Percentiles rank a stretch among this genome's conserved stretches.
These are phyloP conservation scores for Gobius niger DNA, from an alignment of 2,113 vertebrate species.

Conservation along the genomic window DNA sequence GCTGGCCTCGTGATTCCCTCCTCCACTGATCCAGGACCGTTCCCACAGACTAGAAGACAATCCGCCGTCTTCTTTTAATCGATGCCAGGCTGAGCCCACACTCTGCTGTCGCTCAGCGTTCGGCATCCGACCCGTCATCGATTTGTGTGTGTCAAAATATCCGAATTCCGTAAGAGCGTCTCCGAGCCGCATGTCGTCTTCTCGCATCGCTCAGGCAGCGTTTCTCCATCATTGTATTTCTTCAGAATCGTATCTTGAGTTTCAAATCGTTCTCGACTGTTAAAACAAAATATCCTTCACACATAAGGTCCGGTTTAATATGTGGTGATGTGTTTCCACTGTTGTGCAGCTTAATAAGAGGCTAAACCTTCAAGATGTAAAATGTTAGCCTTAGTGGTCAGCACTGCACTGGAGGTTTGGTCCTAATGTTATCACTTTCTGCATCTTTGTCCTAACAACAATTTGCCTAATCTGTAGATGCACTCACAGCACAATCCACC, in stretches of 20 bases:
- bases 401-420: not conserved
- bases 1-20: conserved; percentile 28
- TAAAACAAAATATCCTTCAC: too few relatives aligned
- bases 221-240: not conserved
- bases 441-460: not conserved
- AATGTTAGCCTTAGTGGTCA: too few relatives aligned
- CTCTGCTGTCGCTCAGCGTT: conserved; percentile 11
- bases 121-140: conserved; percentile 43
- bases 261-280: too few relatives aligned
- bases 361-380: too few relatives aligned
- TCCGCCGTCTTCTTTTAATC: conserved; percentile 39
- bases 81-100: conserved; percentile 22
- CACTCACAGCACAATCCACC: too few relatives aligned
- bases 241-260: too few relatives aligned
- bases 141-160: conserved; percentile 50
- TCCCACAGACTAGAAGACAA: conserved; percentile 15
- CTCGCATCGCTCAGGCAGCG: conserved; percentile 9
- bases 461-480: too few relatives aligned
- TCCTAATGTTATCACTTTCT: not conserved
- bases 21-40: conserved; percentile 36
- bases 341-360: too few relatives aligned
- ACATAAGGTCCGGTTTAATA: too few relatives aligned
- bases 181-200: conserved; percentile 3
- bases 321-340: too few relatives aligned
- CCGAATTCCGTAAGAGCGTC: conserved; percentile 12